Evolutionary conservation across 2,888 invertebrate genomes (phyloP), one percentile per base, ranked within the genome.

Genomic region (Tribolium freemani): DNA sequence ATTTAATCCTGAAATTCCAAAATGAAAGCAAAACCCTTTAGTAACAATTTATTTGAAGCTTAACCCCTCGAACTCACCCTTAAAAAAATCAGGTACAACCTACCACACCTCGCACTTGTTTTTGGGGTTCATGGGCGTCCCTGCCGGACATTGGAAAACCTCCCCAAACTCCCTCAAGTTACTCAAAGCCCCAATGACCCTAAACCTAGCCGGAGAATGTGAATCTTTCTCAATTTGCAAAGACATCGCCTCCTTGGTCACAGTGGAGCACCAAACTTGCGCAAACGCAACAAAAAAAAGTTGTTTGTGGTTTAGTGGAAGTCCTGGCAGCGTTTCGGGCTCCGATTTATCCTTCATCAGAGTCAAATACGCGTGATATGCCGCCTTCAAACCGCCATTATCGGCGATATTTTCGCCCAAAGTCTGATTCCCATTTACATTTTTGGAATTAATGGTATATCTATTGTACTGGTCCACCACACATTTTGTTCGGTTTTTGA

Each of bases 261-360:
- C 93, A 0, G 94, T 90, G 4, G 96, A 94, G 83, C 96, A 96
- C 96, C 96, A 96, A 3, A 96, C 96, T 91, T 97, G 97, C 11
- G 98, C 98, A 87, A 98, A 98, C 60, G 97, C 96, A 30, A 98
- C 91, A 85, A 98, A 98, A 87, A 98, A 98, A 38, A 98, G 88
- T 83, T 98, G 97, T 20, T 93, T 90, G 84, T 97, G 96, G 10
- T 94, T 96, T 78, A 97, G 89, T 81, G 94, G 92, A 2, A 98
- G 87, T 5, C 97, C 98, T 0, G 96, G 96, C 6, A 98, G 88
- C 0, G 92, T 91, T n/a, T 79, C 77, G 0, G 85, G 84, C 66
- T 83, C 83, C 0, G 82, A 77, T 67, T 83, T 75, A 9, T 76
- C 76, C 6, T 79, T 77, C 78, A 83, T 87, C 84, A 91, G 89